Evolutionary conservation across 2,113 vertebrate species (phyloP).

Genomic region (Pseudorhombus dupliciocellatus): DNA sequence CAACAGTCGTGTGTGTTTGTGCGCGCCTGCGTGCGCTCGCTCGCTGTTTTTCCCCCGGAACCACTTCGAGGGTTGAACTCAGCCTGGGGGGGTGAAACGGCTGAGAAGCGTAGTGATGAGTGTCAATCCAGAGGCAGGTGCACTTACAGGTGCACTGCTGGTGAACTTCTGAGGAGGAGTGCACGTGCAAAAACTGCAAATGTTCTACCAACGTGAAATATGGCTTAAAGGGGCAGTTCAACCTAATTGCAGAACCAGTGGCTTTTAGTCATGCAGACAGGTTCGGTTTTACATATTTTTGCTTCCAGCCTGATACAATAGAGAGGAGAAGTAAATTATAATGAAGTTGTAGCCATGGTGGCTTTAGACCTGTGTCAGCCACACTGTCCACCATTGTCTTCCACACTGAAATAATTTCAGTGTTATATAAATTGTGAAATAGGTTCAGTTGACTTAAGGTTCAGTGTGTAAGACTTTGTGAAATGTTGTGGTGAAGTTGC

Average conservation of each 20-base stretch:
- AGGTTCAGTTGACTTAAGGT: neutral
- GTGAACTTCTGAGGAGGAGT: slow-evolving; percentile 27
- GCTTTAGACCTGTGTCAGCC: neutral
- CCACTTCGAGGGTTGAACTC: neutral
- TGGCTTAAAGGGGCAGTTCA: slow-evolving; percentile 31
- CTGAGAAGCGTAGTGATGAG: slow-evolving; percentile 27
- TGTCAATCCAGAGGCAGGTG: neutral
- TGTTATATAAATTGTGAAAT: neutral
- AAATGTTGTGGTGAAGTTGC: no score
- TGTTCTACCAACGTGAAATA: slow-evolving; percentile 36
- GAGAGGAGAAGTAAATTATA: no score
- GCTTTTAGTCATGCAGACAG: neutral
- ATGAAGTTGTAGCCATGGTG: no score
- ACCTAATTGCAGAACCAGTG: neutral
- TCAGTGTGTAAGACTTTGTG: no score
- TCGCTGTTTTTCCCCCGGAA: neutral
- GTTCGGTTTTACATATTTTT: neutral
- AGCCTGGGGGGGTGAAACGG: neutral
- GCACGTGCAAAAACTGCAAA: slow-evolving; percentile 16
- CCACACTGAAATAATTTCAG: neutral
- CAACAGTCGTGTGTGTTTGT: neutral
- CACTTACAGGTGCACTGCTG: slow-evolving; percentile 13
- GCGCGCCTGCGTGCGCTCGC: no score
- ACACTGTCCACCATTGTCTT: neutral
- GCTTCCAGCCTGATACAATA: neutral